Base-by-base conservation (phyloP, 2,113 vertebrate genomes). In the Tachycineta bicolor region DNA sequence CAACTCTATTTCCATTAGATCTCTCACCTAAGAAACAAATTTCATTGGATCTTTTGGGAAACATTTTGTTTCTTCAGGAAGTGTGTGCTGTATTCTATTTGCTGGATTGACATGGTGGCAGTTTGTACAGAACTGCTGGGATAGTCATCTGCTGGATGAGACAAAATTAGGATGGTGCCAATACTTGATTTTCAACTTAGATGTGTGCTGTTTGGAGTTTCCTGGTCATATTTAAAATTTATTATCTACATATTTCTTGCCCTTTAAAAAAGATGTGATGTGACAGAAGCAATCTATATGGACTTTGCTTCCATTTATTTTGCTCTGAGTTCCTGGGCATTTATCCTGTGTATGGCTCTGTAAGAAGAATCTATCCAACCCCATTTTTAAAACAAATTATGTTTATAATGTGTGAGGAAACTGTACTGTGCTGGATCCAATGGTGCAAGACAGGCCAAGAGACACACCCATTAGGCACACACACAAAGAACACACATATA, bases 131-230 rank as follows among this genome's bases (percentile, higher is more conserved):
- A 39, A 60, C 52, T 88, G 56, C 25, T 78, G 37, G 24, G 39
- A 74, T 5, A 75, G 19, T 77, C 28, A 49, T 28, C 37, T 58
- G 16, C 22, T 33, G 18, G 44, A 58, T 44, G 13, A 93, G 10
- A 29, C 5, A 56, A 88, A 84, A 92, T 59, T 46, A 55, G 53
- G 49, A 46, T 6, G 11, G 14, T 87, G 52, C 18, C 10, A 52
- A 18, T 4, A 0, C 62, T 43, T 71, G 53, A 50, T 20, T 55
- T 10, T 33, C 17, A 29, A 0, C 20, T 70, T 52, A 16, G 11
- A 50, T 43, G 9, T 55, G 28, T 67, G 14, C 11, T 46, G 14
- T 46, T 55, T 64, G 14, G 44, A 77, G 24, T 39, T 63, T 80
- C 22, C 47, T 67, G 10, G 19, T 62, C 29, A 80, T 59, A 77